A percentile compares a stretch with the other conserved stretches of the same genome.
Evolutionary conservation across 2,888 invertebrate genomes (phyloP).

Genomic region (Philereme vetulata): DNA sequence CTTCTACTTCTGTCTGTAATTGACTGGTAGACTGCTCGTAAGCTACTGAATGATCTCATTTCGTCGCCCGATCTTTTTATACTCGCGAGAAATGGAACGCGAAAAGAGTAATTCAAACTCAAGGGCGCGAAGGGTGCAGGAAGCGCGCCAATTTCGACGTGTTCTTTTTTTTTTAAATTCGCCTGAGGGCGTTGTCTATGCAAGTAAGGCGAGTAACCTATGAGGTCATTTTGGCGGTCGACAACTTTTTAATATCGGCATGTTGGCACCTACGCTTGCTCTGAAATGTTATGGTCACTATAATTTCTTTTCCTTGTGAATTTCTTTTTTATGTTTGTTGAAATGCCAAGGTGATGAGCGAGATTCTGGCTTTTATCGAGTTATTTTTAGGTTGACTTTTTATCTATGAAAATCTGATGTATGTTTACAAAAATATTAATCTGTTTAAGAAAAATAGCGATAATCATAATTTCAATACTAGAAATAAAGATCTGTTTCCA

Average conservation of each 20-base stretch:
- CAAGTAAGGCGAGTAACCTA: slow-evolving; percentile 25
- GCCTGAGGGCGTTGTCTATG: slow-evolving; percentile 31
- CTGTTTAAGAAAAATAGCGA: too few species aligned
- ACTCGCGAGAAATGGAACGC: slow-evolving; percentile 66
- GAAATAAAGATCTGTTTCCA: too few species aligned
- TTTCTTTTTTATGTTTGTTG: slow-evolving; percentile 14
- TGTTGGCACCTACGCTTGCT: slow-evolving; percentile 24
- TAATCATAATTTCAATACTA: too few species aligned
- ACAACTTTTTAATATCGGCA: slow-evolving; percentile 28
- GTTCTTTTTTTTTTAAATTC: slow-evolving; percentile 30
- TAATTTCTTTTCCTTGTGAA: slow-evolving; percentile 17
- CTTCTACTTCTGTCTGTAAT: slow-evolving; percentile 51
- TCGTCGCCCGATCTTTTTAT: slow-evolving; percentile 70
- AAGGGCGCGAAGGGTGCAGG: slow-evolving; percentile 80
- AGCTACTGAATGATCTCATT: slow-evolving; percentile 80
- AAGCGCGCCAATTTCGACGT: slow-evolving; percentile 60
- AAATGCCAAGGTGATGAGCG: slow-evolving; percentile 19
- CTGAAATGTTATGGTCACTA: slow-evolving; percentile 21
- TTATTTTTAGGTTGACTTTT: too few species aligned
- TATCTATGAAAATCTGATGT: too few species aligned
- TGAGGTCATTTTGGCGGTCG: slow-evolving; percentile 36
- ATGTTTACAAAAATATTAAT: too few species aligned
- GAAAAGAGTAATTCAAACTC: slow-evolving; percentile 72
- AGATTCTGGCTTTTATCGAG: not conserved
- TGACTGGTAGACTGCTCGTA: slow-evolving; percentile 71